A percentile compares a stretch with the other conserved stretches of the same genome.
Conservation (phyloP, 2,888 invertebrate species). For the Chymomyza procnemis region DNA sequence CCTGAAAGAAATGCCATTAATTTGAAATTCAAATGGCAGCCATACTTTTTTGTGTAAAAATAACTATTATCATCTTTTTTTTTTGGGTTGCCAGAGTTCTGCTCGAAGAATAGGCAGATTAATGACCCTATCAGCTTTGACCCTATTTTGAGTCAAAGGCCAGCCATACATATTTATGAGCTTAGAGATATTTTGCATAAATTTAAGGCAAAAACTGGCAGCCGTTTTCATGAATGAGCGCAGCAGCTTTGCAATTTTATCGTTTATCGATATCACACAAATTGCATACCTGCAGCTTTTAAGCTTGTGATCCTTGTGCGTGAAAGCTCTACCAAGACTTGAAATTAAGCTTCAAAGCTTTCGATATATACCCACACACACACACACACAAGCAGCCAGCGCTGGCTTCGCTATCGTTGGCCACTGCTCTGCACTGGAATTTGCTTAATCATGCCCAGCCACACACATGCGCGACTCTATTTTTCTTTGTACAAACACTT, state of each 20-base stretch:
- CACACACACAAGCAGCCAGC: not conserved
- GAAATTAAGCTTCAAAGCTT: not conserved
- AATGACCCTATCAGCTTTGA: slow-evolving; percentile 50
- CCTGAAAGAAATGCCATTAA: not conserved
- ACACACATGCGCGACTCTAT: slow-evolving; percentile 53
- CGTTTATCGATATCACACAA: not conserved
- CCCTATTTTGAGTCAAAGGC: slow-evolving; percentile 33
- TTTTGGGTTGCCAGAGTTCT: slow-evolving; percentile 12
- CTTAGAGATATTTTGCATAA: not conserved
- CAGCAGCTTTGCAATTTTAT: not conserved
- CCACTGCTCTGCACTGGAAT: not conserved
- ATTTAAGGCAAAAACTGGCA: not conserved
- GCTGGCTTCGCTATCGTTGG: not conserved
- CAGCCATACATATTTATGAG: not conserved
- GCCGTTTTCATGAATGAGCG: not conserved
- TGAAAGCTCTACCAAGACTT: not conserved
- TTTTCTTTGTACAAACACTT: slow-evolving; percentile 21
- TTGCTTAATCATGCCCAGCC: slow-evolving; percentile 26
- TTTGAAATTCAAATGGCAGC: not conserved
- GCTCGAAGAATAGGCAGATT: slow-evolving; percentile 24
- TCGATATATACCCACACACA: not conserved
- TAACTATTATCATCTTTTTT: not conserved
- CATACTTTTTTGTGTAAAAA: not conserved
- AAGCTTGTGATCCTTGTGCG: not conserved
- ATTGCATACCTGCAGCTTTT: not conserved